Base-by-base conservation (phyloP, 2,888 invertebrate species). In the Hipparchia sbordonii region DNA sequence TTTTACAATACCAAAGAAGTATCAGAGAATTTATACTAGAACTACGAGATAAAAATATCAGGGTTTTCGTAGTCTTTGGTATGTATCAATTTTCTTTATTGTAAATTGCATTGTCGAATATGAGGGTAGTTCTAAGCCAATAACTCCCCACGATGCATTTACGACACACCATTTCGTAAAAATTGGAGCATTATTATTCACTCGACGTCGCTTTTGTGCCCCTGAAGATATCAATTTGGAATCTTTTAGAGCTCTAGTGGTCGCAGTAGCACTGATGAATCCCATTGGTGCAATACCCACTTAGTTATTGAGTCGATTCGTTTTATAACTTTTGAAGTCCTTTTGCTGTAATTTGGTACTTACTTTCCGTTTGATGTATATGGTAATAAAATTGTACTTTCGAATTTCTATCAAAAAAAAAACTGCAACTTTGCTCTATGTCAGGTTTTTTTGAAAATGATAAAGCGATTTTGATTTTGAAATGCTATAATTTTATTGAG, bases 181-280 rank as follows among this genome's bases (percentile, higher is more conserved):
- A 84, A 85, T 86, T 82, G 79, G 72, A 77, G 82, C 81, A 84
- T 87, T 88, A 89, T 89, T 90, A 91, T 91, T 91, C 90, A 88
- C 84, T 84, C 82, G 85, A 81, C 86, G 88, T 89, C 87, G 84
- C 89, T 91, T 91, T 90, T 89, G 88, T 90, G 86, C 87, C 84
- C 85, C 82, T 82, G 80, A 82, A 87, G 89, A 90, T 90, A 91
- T 91, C 89, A 91, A 92, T 91, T 91, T 90, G 80, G 85, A 86
- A 87, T 89, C 85, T 75, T 72, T 74, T 76, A 70, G 71, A 68
- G 70, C 73, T 71, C 85, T 62, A 72, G 70, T 70, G 65, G 60
- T 66, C 61, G 63, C 70, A 62, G 57, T 51, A 71, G 52, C 66
- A 69, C 69, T 67, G 71, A 72, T 70, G 69, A 71, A 73, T 73